phyloP scores from a whole-genome alignment of 2,797 vertebrate genomes.

The Danionella dracula region DNA sequence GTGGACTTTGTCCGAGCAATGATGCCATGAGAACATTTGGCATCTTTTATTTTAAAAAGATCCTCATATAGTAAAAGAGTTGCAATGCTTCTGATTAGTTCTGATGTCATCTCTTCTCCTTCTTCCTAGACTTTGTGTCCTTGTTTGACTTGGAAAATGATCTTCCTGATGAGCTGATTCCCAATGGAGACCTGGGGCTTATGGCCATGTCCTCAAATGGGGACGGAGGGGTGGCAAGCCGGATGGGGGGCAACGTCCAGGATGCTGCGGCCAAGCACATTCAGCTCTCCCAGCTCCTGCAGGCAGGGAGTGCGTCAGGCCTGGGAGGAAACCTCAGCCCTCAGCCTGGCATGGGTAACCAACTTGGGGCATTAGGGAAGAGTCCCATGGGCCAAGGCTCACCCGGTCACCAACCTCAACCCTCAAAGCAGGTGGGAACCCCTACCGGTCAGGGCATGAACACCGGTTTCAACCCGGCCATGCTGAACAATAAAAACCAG shows the following conservation, averaged over 20 bases:
- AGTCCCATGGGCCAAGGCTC: constrained; percentile 83
- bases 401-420: constrained; percentile 76
- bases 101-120: not conserved
- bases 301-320: constrained; percentile 76
- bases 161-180: constrained; percentile 96
- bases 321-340: constrained; percentile 77
- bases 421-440: constrained; percentile 83
- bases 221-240: constrained; percentile 69
- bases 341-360: constrained; percentile 74
- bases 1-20: too few relatives aligned
- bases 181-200: constrained; percentile 84
- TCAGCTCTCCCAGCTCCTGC: constrained; percentile 92
- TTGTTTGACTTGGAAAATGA: constrained; percentile 96
- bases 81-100: too few relatives aligned
- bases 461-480: constrained; percentile 81
- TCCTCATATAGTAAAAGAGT: too few relatives aligned
- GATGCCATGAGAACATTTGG: too few relatives aligned
- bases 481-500: constrained; percentile 83
- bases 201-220: constrained; percentile 73
- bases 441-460: constrained; percentile 77
- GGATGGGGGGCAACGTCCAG: constrained; percentile 68
- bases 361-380: constrained; percentile 84
- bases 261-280: constrained; percentile 97
- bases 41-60: too few relatives aligned
- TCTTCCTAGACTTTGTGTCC: constrained; percentile 81